Base-by-base conservation (phyloP, 2,888 invertebrate species). In the Baccha elongata region DNA sequence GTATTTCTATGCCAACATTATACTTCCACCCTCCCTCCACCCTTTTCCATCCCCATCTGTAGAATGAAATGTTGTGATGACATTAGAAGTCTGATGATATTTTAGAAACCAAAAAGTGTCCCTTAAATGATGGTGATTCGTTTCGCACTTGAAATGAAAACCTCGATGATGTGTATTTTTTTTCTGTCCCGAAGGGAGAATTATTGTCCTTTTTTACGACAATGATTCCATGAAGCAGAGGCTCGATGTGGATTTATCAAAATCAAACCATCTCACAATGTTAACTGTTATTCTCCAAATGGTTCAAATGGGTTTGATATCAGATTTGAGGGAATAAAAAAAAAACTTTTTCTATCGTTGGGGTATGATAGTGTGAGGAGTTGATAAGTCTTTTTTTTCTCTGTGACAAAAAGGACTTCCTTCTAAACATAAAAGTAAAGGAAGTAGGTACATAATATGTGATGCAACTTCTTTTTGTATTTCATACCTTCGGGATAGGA, bases 61-160 rank as follows among this genome's bases (percentile, higher is more conserved):
- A n/a, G n/a, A n/a, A n/a, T n/a, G n/a, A n/a, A n/a, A n/a, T n/a
- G n/a, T n/a, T n/a, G n/a, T n/a, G n/a, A n/a, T n/a, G n/a, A n/a
- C n/a, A n/a, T n/a, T n/a, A n/a, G n/a, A n/a, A n/a, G n/a, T n/a
- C n/a, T n/a, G n/a, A n/a, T n/a, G n/a, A n/a, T n/a, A n/a, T n/a
- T n/a, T n/a, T 13, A 7, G 52, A 8, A 29, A 13, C 53, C 35
- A 65, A 29, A 21, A 52, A 52, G 23, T 55, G 37, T 42, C 21
- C n/a, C n/a, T 10, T 4, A 53, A n/a, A n/a, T n/a, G n/a, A n/a
- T n/a, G n/a, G n/a, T n/a, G n/a, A 53, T 19, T 40, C 53, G 60
- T 23, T 73, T 67, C 55, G 37, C 35, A 44, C 50, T 72, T 53
- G 15, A 46, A 79, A 29, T 11, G 32, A n/a, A 76, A 37, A 15